Evolutionary conservation across 2,797 vertebrate genomes (phyloP).

Genomic region (Vespertilio murinus): DNA sequence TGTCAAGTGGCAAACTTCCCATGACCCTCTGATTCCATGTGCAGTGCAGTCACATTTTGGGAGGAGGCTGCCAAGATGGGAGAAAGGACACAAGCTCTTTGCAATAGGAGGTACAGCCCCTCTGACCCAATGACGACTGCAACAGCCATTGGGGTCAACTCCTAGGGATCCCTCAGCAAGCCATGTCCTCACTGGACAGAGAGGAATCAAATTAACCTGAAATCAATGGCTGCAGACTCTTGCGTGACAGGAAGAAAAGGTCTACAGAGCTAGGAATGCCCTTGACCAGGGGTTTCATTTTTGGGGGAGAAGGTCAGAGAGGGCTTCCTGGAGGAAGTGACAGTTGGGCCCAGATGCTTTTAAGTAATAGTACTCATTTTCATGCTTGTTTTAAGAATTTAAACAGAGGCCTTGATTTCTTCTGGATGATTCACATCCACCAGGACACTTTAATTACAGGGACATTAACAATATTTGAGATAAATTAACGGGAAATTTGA

Average conservation of each 20-base stretch:
- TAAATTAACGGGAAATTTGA: background rate
- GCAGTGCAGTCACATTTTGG: background rate
- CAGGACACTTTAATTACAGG: background rate
- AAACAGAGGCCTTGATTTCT: background rate
- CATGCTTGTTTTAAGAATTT: background rate
- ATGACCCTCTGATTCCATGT: rapidly evolving
- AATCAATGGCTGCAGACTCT: background rate
- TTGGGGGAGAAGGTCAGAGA: background rate
- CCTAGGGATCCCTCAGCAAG: no score
- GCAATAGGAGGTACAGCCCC: background rate
- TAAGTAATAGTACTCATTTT: background rate
- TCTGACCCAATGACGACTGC: rapidly evolving
- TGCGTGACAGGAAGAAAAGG: background rate
- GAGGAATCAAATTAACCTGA: background rate
- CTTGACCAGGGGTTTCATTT: background rate
- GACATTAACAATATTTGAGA: background rate
- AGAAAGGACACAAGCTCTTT: rapidly evolving
- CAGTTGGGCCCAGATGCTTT: background rate
- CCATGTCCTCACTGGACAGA: rapidly evolving
- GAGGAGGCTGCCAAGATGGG: background rate
- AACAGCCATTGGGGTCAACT: background rate
- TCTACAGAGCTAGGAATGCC: background rate
- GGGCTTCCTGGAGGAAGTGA: background rate
- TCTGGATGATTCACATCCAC: background rate
- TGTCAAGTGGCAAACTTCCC: rapidly evolving